These are phyloP conservation scores for Dorcus parallelipipedus DNA, from an alignment of 2,888 invertebrate genomes.

Conservation along the genomic window DNA sequence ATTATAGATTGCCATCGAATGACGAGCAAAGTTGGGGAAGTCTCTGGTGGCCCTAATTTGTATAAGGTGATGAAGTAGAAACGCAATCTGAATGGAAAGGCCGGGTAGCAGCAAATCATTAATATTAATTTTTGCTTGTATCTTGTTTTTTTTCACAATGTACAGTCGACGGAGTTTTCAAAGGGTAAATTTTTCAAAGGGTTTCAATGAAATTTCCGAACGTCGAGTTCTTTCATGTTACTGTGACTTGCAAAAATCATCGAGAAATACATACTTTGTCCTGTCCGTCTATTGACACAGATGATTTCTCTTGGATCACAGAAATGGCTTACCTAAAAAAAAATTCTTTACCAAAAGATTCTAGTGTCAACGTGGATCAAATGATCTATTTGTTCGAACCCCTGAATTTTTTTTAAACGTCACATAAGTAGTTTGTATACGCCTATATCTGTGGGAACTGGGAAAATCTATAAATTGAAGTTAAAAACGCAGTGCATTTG, in stretches of 20 bases:
- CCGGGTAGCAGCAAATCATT: constrained; percentile 8
- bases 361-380: too few species aligned
- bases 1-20: constrained; percentile 12
- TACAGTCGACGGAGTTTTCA: constrained; percentile 3
- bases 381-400: too few species aligned
- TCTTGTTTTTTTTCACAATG: constrained; percentile 5
- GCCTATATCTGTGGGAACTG: too few species aligned
- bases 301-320: too few species aligned
- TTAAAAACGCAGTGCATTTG: too few species aligned
- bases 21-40: constrained; percentile 3
- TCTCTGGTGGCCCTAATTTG: constrained; percentile 11
- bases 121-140: constrained; percentile 17
- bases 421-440: too few species aligned
- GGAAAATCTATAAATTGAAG: too few species aligned
- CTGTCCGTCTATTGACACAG: background rate
- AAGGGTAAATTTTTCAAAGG: constrained; percentile 6
- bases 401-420: too few species aligned
- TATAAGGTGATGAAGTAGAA: constrained; percentile 11
- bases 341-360: too few species aligned
- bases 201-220: background rate
- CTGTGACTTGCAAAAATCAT: constrained; percentile 2
- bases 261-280: background rate
- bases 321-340: too few species aligned
- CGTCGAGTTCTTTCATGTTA: background rate
- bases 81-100: constrained; percentile 8